phyloP scores from a whole-genome alignment of 2,888 invertebrate species.

The Alcis repandata region DNA sequence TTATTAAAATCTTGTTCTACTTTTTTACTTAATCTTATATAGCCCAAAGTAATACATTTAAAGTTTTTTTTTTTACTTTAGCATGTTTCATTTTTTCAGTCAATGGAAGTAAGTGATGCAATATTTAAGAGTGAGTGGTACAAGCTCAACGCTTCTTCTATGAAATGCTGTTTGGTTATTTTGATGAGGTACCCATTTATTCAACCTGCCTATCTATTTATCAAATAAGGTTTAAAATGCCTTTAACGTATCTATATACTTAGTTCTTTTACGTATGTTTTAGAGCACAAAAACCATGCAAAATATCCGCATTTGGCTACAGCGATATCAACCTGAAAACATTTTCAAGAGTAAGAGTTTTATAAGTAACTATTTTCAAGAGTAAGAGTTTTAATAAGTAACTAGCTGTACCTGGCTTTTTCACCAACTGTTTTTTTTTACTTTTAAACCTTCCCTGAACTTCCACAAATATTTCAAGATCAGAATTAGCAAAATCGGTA shows the following conservation, averaged over 20 bases:
- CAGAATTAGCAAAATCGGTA: too few relatives aligned
- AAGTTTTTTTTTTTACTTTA: constrained; percentile 12
- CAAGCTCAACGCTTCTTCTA: constrained; percentile 50
- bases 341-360: constrained; percentile 64
- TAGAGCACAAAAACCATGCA: constrained; percentile 67
- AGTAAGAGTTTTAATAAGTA: too few relatives aligned
- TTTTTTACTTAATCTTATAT: too few relatives aligned
- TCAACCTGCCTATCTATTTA: neutral
- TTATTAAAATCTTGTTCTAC: neutral
- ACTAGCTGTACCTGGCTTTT: too few relatives aligned
- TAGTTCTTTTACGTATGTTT: constrained; percentile 30
- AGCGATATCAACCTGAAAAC: constrained; percentile 60
- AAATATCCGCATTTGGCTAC: constrained; percentile 64
- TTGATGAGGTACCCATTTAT: constrained; percentile 56
- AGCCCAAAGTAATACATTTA: neutral
- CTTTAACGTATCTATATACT: neutral
- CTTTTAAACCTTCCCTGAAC: too few relatives aligned
- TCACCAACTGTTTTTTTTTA: too few relatives aligned
- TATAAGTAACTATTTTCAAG: too few relatives aligned
- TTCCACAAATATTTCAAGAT: too few relatives aligned
- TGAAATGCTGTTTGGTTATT: constrained; percentile 63
- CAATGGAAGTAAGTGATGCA: constrained; percentile 60
- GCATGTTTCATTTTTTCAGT: constrained; percentile 56
- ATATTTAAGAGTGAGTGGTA: constrained; percentile 67
- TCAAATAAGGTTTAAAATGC: too few relatives aligned